These are phyloP conservation scores for Caenorhabditis auriculariae DNA, from an alignment of 2,888 invertebrate species.

Conservation along the genomic window DNA sequence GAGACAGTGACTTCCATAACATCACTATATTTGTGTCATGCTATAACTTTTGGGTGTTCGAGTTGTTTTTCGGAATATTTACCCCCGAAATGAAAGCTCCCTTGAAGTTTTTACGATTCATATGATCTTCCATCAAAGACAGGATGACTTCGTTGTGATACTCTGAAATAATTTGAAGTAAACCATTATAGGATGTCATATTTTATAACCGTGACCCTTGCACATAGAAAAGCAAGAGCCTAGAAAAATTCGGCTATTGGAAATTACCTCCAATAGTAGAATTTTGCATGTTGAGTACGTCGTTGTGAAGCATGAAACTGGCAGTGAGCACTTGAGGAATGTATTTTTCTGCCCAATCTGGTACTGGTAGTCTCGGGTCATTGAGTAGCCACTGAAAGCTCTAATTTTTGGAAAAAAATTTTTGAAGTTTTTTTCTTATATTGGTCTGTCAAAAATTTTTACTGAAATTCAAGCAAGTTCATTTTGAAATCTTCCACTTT, in stretches of 20 bases:
- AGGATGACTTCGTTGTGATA: conserved; percentile 29
- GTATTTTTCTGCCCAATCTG: conserved; percentile 40
- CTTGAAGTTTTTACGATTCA: conserved; percentile 17
- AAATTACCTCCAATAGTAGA: conserved; percentile 20
- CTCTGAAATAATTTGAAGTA: conserved; percentile 13
- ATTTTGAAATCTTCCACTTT: no score
- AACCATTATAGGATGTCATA: not conserved
- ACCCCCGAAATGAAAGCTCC: conserved; percentile 35
- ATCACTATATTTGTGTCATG: conserved; percentile 37
- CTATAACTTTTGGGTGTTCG: conserved; percentile 16
- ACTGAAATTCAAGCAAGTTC: conserved; percentile 42
- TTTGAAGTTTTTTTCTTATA: not conserved
- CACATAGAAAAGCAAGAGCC: not conserved
- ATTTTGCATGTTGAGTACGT: conserved; percentile 22
- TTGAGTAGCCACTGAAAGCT: conserved; percentile 19
- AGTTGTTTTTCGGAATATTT: not conserved
- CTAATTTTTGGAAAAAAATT: not conserved
- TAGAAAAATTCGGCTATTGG: not conserved
- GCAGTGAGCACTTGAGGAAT: conserved; percentile 11
- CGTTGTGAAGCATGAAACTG: conserved; percentile 20
- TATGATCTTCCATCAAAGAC: conserved; percentile 30
- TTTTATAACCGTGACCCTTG: not conserved
- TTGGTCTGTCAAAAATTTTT: conserved; percentile 26
- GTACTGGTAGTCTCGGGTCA: conserved; percentile 35
- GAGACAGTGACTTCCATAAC: conserved; percentile 21